phyloP scores from a whole-genome alignment of 1,140 invertebrate genomes.

The Musca domestica region DNA sequence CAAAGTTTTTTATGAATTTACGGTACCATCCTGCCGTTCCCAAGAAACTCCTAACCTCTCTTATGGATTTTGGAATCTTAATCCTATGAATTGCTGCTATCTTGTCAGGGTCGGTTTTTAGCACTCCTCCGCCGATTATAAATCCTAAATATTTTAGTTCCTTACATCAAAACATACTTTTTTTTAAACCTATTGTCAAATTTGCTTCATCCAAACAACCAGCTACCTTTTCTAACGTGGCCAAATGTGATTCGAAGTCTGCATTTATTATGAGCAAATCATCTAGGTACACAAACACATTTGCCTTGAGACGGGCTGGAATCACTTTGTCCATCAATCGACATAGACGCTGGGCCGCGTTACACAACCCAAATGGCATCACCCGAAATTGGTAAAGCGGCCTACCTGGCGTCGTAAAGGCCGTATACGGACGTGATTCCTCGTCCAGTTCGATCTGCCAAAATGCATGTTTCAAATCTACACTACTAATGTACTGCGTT shows the following conservation, averaged over 20 bases:
- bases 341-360: not conserved
- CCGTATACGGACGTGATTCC: not conserved
- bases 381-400: not conserved
- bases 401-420: not conserved
- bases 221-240: not conserved
- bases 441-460: not conserved
- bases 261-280: not conserved
- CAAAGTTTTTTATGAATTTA: conserved; percentile 48
- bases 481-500: conserved; percentile 24
- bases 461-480: conserved; percentile 26
- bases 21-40: conserved; percentile 44
- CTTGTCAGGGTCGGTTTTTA: conserved; percentile 28
- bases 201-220: conserved; percentile 32
- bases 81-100: conserved; percentile 24
- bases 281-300: not conserved
- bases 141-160: conserved; percentile 36
- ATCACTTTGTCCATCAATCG: not conserved
- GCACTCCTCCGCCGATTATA: conserved; percentile 26
- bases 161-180: conserved; percentile 50
- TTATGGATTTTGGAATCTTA: conserved; percentile 23
- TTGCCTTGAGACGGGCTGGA: not conserved
- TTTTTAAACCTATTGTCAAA: conserved; percentile 54
- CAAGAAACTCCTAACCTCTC: conserved; percentile 31
- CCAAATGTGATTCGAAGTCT: not conserved
- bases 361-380: not conserved